Evolutionary conservation across 2,888 invertebrate species (phyloP), one percentile per base, ranked within the genome.

Genomic region (Volucella bombylans): DNA sequence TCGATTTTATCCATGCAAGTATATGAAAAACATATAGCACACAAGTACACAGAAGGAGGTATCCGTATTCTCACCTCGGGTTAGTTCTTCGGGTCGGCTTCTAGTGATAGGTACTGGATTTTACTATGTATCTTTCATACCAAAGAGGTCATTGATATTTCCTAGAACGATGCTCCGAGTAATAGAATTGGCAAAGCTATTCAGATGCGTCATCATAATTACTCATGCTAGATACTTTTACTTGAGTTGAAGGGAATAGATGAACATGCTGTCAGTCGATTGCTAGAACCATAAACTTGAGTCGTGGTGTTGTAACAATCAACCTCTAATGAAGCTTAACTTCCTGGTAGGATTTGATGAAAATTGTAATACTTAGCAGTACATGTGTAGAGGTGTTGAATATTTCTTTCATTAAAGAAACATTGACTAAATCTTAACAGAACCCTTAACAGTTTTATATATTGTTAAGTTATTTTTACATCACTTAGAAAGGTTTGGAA

Each of bases 71-170:
- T 38, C 10, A 9, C 3, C 14, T 18, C 11, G 15, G 38, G 1
- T 12, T 14, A 0, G 38, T n/a, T 11, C 4, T 15, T 45, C 15
- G 18, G 10, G 31, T n/a, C 41, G 55, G 64, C 69, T 69, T 31
- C 39, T 61, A 47, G 69, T 64, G 15, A 64, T 62, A 69, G 69
- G 64, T 55, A 49, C 55, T 31, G 55, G 41, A 62, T 47, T 62
- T 10, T 14, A 6, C 49, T 23, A 41, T 39, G 15, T 49, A 43
- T 15, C 41, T 76, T 15, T 49, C 23, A 11, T 31, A n/a, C 38
- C 8, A 12, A 47, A 43, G 43, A 52, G 49, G 50, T 43, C 61
- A 41, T 15, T 52, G 52, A 4, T 62, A 12, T 43, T 23, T 43
- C 39, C 3, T 39, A 12, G 15, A 64, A 49, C 15, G 14, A 59